A percentile compares a stretch with the other conserved stretches of the same genome.
Conservation (phyloP, 2,113 vertebrate genomes). For the Loxodonta africana region DNA sequence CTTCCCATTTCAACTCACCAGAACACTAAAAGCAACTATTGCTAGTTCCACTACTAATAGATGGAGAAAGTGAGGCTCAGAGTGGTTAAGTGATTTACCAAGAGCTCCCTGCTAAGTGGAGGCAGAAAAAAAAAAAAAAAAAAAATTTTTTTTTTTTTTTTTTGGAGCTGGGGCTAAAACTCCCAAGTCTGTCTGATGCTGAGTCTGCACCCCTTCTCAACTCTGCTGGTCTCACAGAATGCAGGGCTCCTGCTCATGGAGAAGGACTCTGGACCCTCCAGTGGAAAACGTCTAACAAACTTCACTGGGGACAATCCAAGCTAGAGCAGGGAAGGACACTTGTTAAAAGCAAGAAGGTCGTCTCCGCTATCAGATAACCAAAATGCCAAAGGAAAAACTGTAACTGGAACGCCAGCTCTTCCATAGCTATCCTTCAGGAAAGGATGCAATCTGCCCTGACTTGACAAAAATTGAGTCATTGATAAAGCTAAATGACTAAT, state of each 20-base stretch:
- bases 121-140: neutral
- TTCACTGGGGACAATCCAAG: neutral
- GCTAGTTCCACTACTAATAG: neutral
- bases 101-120: neutral
- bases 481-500: conserved; percentile 1
- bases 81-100: neutral
- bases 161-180: neutral
- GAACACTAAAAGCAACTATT: neutral
- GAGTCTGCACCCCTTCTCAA: neutral
- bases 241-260: neutral
- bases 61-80: neutral
- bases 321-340: neutral
- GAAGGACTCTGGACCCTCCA: neutral
- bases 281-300: neutral
- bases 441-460: neutral
- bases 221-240: neutral
- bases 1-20: neutral
- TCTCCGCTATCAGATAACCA: neutral
- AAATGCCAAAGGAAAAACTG: neutral
- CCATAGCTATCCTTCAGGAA: neutral
- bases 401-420: neutral
- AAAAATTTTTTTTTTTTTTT: no score
- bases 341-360: neutral
- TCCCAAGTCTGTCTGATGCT: neutral
- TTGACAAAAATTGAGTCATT: neutral